These are phyloP conservation scores for Sturmia bella DNA, from an alignment of 2,888 invertebrate species.

Conservation along the genomic window DNA sequence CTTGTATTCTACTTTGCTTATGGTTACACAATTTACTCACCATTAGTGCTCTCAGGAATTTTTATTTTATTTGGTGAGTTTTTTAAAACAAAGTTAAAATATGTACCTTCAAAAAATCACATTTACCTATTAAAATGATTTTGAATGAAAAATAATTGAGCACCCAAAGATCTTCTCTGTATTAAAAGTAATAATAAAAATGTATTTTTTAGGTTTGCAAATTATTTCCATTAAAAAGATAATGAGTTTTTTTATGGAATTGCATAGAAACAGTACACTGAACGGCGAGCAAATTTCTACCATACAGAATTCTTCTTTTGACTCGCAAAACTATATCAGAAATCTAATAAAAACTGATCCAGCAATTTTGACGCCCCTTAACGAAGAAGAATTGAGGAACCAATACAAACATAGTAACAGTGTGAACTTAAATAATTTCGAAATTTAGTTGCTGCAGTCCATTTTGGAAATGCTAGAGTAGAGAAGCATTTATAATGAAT, in stretches of 20 bases:
- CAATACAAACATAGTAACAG: neutral
- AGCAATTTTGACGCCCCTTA: slow-evolving; percentile 1
- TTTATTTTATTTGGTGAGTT: slow-evolving; percentile 13
- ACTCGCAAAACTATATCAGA: slow-evolving; percentile 11
- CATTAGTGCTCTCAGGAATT: neutral
- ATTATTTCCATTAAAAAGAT: neutral
- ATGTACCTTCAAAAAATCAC: no score
- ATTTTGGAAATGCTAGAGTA: no score
- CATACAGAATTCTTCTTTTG: neutral
- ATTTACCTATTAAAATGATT: no score
- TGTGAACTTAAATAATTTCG: slow-evolving; percentile 31
- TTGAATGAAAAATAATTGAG: no score
- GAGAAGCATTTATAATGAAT: no score
- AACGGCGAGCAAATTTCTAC: neutral
- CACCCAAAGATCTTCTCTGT: no score
- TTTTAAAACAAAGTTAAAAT: neutral
- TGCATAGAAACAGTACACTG: neutral
- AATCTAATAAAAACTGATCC: slow-evolving; percentile 19
- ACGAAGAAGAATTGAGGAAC: slow-evolving; percentile 23
- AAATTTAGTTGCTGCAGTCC: slow-evolving; percentile 10
- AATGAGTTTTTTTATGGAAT: slow-evolving; percentile 3
- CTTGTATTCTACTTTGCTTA: neutral
- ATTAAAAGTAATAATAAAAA: no score
- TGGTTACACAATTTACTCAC: neutral
- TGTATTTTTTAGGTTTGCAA: slow-evolving; percentile 15